These are phyloP conservation scores for Anthoscopus minutus DNA, from an alignment of 2,113 vertebrate genomes.

Conservation along the genomic window DNA sequence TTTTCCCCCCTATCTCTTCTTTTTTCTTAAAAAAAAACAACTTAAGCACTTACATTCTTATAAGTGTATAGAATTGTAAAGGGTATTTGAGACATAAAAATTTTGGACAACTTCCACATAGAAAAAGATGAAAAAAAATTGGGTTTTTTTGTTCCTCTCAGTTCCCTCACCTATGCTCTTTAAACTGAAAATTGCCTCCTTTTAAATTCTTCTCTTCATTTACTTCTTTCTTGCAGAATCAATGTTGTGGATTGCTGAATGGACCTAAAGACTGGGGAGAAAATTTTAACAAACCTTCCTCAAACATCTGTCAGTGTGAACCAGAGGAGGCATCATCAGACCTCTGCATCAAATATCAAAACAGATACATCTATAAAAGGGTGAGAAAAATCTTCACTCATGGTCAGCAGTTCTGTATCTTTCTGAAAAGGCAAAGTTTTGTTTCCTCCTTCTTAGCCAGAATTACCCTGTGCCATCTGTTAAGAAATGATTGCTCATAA, in stretches of 20 bases:
- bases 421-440: not conserved
- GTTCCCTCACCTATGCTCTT: not conserved
- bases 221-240: constrained; percentile 47
- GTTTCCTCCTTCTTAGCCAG: not conserved
- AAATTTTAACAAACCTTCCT: not conserved
- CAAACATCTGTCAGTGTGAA: constrained; percentile 36
- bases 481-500: not conserved
- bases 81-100: not conserved
- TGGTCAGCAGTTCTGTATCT: not conserved
- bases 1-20: rapidly evolving
- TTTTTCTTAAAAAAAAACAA: not conserved
- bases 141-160: not conserved
- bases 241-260: constrained; percentile 67
- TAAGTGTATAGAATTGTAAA: not conserved
- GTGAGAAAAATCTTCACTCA: not conserved
- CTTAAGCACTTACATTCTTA: not conserved
- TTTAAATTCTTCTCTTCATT: not conserved
- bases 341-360: rapidly evolving
- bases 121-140: not conserved
- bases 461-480: not conserved
- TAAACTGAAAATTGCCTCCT: not conserved
- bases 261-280: constrained; percentile 63
- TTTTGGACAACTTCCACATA: not conserved
- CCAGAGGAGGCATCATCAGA: rapidly evolving
- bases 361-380: rapidly evolving